phyloP scores from a whole-genome alignment of 2,797 vertebrate genomes.

The Triplophysa yarkandensis region DNA sequence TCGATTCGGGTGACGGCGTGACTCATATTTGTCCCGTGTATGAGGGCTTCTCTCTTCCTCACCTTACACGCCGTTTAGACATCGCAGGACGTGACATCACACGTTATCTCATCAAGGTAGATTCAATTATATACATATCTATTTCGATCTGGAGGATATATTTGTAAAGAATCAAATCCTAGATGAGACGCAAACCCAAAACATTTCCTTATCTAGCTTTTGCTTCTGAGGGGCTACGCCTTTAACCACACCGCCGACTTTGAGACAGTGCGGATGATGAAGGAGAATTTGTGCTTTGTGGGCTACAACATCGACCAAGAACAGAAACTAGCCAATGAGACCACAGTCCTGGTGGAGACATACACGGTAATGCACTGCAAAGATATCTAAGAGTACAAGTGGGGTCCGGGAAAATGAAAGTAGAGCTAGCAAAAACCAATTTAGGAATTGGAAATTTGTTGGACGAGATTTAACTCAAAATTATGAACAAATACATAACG shows the following conservation, averaged over 20 bases:
- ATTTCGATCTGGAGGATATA: background rate
- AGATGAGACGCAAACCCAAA: too few species aligned
- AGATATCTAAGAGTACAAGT: background rate
- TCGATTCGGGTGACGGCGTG: slow-evolving; percentile 81
- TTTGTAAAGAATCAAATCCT: background rate
- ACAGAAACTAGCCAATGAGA: slow-evolving; percentile 77
- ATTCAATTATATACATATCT: background rate
- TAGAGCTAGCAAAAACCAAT: background rate
- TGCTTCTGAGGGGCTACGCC: slow-evolving; percentile 79
- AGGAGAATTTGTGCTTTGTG: slow-evolving; percentile 84
- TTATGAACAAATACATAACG: too few species aligned
- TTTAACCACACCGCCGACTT: slow-evolving; percentile 85
- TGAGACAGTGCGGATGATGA: slow-evolving; percentile 81
- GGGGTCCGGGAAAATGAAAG: background rate
- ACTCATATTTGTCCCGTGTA: slow-evolving; percentile 83
- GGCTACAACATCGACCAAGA: slow-evolving; percentile 84
- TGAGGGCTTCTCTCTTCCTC: slow-evolving; percentile 79
- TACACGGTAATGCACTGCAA: slow-evolving; percentile 66
- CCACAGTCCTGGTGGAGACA: slow-evolving; percentile 78
- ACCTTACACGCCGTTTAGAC: slow-evolving; percentile 79
- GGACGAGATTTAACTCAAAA: too few species aligned
- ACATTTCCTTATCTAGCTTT: slow-evolving; percentile 66
- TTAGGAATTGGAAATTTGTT: too few species aligned
- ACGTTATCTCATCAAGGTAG: slow-evolving; percentile 80
- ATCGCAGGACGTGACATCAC: slow-evolving; percentile 84